Conservation (phyloP, 2,113 vertebrate species). For the Tragulus kanchil region DNA sequence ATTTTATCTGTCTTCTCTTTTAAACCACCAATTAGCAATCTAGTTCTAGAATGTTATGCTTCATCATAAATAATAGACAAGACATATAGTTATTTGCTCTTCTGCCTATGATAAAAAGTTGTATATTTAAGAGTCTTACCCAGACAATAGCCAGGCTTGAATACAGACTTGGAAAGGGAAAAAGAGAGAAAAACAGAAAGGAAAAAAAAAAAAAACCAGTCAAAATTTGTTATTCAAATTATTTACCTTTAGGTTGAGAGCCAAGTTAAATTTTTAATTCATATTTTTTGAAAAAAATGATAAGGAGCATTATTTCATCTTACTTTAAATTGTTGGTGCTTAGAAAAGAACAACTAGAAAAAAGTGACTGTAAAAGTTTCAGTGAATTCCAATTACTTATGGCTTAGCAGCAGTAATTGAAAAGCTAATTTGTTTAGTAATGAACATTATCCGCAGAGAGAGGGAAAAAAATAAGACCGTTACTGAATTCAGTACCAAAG, state of each 20-base stretch:
- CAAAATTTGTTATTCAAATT: slow-evolving; percentile 33
- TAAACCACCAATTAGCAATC: background rate
- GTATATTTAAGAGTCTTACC: background rate
- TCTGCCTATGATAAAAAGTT: background rate
- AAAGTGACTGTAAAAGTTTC: slow-evolving; percentile 71
- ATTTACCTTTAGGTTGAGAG: background rate
- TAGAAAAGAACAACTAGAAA: slow-evolving; percentile 72
- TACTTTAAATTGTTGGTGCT: slow-evolving; percentile 65
- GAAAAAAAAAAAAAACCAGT: background rate
- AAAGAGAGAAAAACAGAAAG: background rate
- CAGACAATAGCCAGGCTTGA: background rate
- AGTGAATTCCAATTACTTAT: slow-evolving; percentile 81
- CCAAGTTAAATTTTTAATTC: slow-evolving; percentile 40
- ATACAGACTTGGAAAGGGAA: background rate
- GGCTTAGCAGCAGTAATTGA: slow-evolving; percentile 79
- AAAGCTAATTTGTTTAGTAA: slow-evolving; percentile 87
- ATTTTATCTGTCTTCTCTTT: background rate
- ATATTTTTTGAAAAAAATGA: background rate
- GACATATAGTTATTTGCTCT: background rate
- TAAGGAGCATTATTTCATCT: slow-evolving; percentile 47
- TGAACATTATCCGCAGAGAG: slow-evolving; percentile 82
- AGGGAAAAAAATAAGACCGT: slow-evolving; percentile 70
- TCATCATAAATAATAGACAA: slow-evolving; percentile 21
- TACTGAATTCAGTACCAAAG: slow-evolving; percentile 77
- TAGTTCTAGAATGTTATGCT: background rate